These are phyloP conservation scores for Phylloscopus whistleri DNA, from an alignment of 2,113 vertebrate species.

Conservation along the genomic window DNA sequence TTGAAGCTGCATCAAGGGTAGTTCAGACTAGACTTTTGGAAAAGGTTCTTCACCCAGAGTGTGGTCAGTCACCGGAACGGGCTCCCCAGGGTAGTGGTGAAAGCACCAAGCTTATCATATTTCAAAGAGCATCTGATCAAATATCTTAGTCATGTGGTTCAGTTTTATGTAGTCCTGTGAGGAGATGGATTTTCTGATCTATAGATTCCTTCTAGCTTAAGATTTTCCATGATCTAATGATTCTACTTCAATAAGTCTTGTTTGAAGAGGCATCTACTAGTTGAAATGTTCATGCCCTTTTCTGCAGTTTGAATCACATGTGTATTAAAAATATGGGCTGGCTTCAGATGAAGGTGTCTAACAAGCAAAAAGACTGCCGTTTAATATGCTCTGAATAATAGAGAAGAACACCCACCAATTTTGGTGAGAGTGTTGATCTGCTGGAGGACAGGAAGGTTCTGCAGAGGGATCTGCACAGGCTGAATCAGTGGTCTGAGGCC, in stretches of 20 bases:
- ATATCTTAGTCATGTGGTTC: background rate
- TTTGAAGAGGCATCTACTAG: background rate
- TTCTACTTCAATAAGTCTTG: background rate
- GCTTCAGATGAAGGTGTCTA: background rate
- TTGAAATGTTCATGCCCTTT: background rate
- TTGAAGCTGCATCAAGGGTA: accelerated
- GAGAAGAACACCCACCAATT: background rate
- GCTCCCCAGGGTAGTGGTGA: background rate
- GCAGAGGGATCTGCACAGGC: background rate
- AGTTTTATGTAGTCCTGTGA: background rate
- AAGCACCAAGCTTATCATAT: background rate
- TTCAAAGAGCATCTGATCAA: background rate
- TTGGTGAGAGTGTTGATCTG: background rate
- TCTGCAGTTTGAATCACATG: background rate
- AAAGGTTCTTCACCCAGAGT: background rate
- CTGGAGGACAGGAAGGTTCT: background rate
- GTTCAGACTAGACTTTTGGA: background rate
- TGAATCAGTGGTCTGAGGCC: background rate
- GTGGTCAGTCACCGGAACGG: background rate
- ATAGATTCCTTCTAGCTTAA: background rate
- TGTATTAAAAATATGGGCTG: background rate
- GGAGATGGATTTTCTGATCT: too few relatives aligned
- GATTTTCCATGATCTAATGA: background rate
- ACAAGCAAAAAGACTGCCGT: background rate
- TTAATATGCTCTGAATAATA: background rate